Base-by-base conservation (phyloP, 2,113 vertebrate species). In the Halcyon senegalensis region DNA sequence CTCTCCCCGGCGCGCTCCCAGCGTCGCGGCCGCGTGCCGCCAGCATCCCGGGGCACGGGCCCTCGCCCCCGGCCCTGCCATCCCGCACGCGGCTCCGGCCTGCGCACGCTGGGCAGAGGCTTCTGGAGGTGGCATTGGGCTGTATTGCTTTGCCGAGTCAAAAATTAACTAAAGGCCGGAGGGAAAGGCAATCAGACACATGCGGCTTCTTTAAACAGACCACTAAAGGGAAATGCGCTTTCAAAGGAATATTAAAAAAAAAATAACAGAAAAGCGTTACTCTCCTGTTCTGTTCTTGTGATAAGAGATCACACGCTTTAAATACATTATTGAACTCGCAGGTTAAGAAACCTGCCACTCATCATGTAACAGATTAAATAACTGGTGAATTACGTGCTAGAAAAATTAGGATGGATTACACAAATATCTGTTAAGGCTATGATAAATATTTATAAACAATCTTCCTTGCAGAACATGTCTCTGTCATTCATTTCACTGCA, bases 391-490 rank as follows among this genome's bases (percentile, higher is more conserved):
- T 83, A 66, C 13, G 64, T 73, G 77, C 68, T 84, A 77, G 89
- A 81, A 95, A 94, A 97, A 96, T 93, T 78, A 94, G 76, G 91
- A 55, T 90, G 94, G 97, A 97, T 97, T 96, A 96, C 67, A 95
- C 87, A 95, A 93, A 79, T 97, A 97, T 97, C 92, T 96, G 87
- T 97, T 97, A 96, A 94, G 88, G 83, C 79, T 89, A 94, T 69
- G 82, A 94, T 96, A 97, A 97, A 94, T 97, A 95, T 97, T 97
- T 94, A 96, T 89, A 94, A 89, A 84, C 72, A 92, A 53, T 69
- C 93, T 94, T 89, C 66, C 67, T 97, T 94, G 39, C 43, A 55
- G 60, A 95, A 90, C 89, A 73, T 91, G 87, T 90, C 85, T 89
- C 95, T 84, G 69, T 91, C 96, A 90, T 94, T 96, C 91, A 88